These are phyloP conservation scores for Leptopilina boulardi DNA, from an alignment of 1,140 invertebrate genomes.

Conservation along the genomic window DNA sequence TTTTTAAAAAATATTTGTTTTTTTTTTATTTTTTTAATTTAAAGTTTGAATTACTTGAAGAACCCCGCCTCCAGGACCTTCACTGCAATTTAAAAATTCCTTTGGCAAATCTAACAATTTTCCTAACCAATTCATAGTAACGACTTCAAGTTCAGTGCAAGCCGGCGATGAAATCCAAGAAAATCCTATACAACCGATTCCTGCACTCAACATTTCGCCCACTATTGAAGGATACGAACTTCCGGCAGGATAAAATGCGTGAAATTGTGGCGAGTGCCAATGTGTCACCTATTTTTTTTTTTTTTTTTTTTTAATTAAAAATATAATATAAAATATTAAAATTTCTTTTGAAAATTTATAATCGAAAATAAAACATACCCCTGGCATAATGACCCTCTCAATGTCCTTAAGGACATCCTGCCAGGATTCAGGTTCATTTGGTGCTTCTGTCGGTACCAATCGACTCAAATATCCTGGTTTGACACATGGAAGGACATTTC, in stretches of 20 bases:
- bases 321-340: too few relatives aligned
- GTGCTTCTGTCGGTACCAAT: conserved; percentile 88
- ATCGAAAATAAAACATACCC: conserved; percentile 75
- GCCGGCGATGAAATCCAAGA: conserved; percentile 96
- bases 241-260: conserved; percentile 98
- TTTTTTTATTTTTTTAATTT: neutral
- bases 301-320: conserved; percentile 1
- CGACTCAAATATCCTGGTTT: conserved; percentile 90
- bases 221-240: conserved; percentile 95
- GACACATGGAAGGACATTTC: conserved; percentile 87
- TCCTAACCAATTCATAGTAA: conserved; percentile 98
- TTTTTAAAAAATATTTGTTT: too few relatives aligned
- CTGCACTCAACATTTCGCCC: conserved; percentile 97
- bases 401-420: conserved; percentile 92
- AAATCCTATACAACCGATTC: conserved; percentile 94
- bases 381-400: conserved; percentile 97
- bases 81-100: conserved; percentile 88
- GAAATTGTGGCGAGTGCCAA: conserved; percentile 98
- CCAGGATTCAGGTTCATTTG: conserved; percentile 90
- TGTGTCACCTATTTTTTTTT: conserved; percentile 84
- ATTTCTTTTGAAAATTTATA: neutral
- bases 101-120: conserved; percentile 94
- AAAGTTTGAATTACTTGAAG: conserved; percentile 81
- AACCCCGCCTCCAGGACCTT: conserved; percentile 92
- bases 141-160: conserved; percentile 97